phyloP scores from a whole-genome alignment of 2,113 vertebrate species.

The Rhipidura dahli region DNA sequence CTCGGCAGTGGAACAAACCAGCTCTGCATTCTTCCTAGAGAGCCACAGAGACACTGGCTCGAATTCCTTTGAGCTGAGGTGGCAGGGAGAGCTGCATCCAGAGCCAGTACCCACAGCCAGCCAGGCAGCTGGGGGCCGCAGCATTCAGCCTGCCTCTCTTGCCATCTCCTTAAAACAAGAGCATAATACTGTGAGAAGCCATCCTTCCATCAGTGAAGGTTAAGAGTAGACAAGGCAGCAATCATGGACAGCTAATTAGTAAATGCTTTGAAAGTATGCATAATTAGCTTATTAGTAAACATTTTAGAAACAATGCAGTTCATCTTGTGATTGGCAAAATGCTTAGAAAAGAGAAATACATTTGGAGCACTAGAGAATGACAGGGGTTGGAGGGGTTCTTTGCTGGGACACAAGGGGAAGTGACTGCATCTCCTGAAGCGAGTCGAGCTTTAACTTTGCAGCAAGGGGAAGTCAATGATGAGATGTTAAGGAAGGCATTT shows the following conservation, averaged over 20 bases:
- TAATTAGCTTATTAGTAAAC: conserved; percentile 46
- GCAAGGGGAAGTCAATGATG: conserved; percentile 14
- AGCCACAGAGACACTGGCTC: not conserved
- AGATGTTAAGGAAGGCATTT: conserved; percentile 38
- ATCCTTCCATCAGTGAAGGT: conserved; percentile 33
- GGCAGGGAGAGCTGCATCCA: not conserved
- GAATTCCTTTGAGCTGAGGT: not conserved
- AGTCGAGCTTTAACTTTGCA: not conserved
- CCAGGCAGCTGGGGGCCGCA: not conserved
- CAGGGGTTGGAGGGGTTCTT: not conserved
- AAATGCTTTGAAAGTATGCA: conserved; percentile 36
- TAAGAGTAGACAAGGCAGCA: conserved; percentile 59
- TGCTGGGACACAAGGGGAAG: not conserved
- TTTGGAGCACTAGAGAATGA: not conserved
- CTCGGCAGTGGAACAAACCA: not conserved
- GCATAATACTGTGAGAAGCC: not conserved
- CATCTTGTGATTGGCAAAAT: conserved; percentile 37
- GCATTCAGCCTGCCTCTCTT: not conserved
- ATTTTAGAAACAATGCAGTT: conserved; percentile 45
- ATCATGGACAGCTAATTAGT: conserved; percentile 62
- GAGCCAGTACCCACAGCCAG: not conserved
- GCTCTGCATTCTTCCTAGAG: conserved; percentile 4
- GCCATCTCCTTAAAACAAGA: not conserved
- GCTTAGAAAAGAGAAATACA: not conserved
- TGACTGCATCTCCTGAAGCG: not conserved